Evolutionary conservation across 2,113 vertebrate genomes (phyloP).

Genomic region (Lanius collurio): DNA sequence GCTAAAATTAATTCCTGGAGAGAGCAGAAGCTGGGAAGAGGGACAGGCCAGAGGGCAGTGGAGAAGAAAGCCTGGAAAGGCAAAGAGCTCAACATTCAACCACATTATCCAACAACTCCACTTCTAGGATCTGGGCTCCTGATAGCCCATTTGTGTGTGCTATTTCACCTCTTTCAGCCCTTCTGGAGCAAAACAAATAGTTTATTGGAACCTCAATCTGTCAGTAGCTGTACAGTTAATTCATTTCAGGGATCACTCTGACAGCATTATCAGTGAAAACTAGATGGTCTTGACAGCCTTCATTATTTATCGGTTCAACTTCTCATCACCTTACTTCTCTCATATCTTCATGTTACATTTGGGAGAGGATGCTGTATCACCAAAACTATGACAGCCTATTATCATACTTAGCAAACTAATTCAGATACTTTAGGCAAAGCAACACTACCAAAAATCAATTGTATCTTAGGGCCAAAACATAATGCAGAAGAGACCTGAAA

Average conservation of each 20-base stretch:
- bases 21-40: neutral
- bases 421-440: neutral
- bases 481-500: neutral
- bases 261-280: neutral
- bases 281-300: neutral
- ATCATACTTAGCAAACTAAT: neutral
- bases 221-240: neutral
- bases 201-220: neutral
- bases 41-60: rapidly evolving
- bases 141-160: neutral
- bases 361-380: neutral
- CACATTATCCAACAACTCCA: neutral
- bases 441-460: neutral
- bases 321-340: neutral
- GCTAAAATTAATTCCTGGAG: neutral
- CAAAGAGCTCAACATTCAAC: neutral
- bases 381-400: neutral
- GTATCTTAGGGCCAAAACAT: neutral
- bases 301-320: neutral
- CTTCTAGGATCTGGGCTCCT: neutral
- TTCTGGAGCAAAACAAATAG: neutral
- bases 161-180: neutral
- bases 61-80: neutral
- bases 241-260: neutral
- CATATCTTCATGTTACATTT: neutral